phyloP scores from a whole-genome alignment of 2,113 vertebrate genomes.

The Corythornis vintsioides region DNA sequence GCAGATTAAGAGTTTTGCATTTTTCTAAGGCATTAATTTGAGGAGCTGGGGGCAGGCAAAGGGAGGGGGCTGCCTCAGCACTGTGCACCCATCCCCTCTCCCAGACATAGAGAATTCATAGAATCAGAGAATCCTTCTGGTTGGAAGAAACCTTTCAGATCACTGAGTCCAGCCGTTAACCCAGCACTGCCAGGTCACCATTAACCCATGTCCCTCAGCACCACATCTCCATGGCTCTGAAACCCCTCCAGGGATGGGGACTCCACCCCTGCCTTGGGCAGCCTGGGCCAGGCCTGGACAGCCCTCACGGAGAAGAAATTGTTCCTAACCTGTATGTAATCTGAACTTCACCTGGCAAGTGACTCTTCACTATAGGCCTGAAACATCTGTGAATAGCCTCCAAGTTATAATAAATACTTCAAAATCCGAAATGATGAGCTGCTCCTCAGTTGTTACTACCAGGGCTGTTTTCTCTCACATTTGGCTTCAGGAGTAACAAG shows the following conservation, averaged over 20 bases:
- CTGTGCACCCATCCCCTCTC: too few relatives aligned
- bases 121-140: not conserved
- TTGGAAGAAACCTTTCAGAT: not conserved
- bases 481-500: not conserved
- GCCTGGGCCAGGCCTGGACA: not conserved
- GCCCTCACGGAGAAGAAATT: not conserved
- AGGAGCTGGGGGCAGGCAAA: not conserved
- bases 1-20: slow-evolving; percentile 50
- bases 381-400: not conserved
- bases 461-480: not conserved
- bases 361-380: not conserved
- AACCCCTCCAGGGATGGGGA: not conserved
- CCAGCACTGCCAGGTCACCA: not conserved
- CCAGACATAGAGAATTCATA: not conserved
- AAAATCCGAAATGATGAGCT: not conserved
- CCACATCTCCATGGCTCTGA: not conserved
- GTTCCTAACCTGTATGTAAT: not conserved
- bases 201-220: not conserved
- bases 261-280: not conserved
- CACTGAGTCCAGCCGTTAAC: not conserved
- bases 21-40: slow-evolving; percentile 36
- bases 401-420: not conserved
- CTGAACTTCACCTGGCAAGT: not conserved
- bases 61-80: not conserved
- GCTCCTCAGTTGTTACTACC: accelerated